A percentile compares a stretch with the other conserved stretches of the same genome.
Evolutionary conservation across 2,888 invertebrate species (phyloP).

Genomic region (Lampropteryx suffumata): DNA sequence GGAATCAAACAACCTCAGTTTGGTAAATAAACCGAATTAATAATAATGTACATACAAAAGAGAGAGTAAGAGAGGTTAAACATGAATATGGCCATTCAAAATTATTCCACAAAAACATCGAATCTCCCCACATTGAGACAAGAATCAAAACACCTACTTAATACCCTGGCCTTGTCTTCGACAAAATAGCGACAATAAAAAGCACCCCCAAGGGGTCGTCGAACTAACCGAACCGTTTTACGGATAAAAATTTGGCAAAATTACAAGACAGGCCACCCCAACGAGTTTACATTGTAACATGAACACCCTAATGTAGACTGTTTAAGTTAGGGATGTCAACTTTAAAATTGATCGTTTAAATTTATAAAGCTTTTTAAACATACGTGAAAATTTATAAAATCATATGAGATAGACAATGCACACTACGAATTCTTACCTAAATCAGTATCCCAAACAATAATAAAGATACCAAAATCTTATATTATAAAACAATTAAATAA

Average conservation of each 20-base stretch:
- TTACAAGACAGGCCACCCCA: constrained; percentile 78
- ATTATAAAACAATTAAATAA: no score
- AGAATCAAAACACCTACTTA: constrained; percentile 62
- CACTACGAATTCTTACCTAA: no score
- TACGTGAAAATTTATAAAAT: no score
- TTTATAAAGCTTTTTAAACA: no score
- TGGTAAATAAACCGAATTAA: no score
- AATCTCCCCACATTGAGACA: constrained; percentile 36
- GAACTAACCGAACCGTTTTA: constrained; percentile 60
- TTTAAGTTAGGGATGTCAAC: constrained; percentile 66
- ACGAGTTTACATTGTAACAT: constrained; percentile 77
- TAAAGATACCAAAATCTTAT: no score
- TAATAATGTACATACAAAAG: no score
- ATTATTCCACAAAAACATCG: constrained; percentile 3
- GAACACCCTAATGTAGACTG: constrained; percentile 78
- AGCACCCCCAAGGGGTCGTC: constrained; percentile 50
- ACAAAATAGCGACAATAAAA: constrained; percentile 57
- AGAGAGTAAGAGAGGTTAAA: no score
- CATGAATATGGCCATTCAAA: no score
- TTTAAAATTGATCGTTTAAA: constrained; percentile 8
- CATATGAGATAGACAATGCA: no score
- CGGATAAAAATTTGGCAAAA: constrained; percentile 80
- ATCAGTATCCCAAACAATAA: no score
- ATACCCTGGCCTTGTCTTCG: constrained; percentile 54
- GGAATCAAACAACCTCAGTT: no score